Percentiles rank a stretch among this genome's conserved stretches.
Evolutionary conservation across 2,797 vertebrate genomes (phyloP).

Genomic region (Ibycter americanus): DNA sequence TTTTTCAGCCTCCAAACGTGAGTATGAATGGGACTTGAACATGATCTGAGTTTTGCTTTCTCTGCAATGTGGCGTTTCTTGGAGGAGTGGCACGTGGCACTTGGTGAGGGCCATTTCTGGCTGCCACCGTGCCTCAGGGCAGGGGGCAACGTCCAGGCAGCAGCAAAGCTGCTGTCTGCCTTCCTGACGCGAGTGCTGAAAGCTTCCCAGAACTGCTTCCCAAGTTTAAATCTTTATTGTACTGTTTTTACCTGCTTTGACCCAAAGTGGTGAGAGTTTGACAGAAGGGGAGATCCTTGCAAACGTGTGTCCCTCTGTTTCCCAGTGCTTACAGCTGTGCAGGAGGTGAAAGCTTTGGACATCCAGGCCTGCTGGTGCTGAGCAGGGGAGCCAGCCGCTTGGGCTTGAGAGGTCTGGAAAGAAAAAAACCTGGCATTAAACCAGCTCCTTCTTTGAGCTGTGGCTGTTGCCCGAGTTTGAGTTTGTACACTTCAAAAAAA

Average conservation of each 20-base stretch:
- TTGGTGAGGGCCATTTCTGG: neutral
- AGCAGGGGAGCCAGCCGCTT: neutral
- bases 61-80: fast-evolving
- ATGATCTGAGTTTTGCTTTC: neutral
- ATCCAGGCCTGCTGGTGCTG: fast-evolving
- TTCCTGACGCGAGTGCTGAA: neutral
- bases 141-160: neutral
- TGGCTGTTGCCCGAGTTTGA: neutral
- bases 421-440: neutral
- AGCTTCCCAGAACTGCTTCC: neutral
- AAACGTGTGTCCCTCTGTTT: fast-evolving
- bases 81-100: fast-evolving
- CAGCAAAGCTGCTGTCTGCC: neutral
- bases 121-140: neutral
- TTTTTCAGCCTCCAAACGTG: neutral
- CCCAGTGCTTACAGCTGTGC: neutral
- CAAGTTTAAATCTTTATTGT: neutral
- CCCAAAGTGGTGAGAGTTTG: neutral
- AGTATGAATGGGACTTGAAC: neutral
- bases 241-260: neutral
- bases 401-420: neutral
- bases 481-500: neutral
- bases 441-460: neutral
- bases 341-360: neutral
- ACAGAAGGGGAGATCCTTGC: neutral